Evolutionary conservation across 2,888 invertebrate species (phyloP), one percentile per base, ranked within the genome.

Genomic region (Slavum lentiscoides): DNA sequence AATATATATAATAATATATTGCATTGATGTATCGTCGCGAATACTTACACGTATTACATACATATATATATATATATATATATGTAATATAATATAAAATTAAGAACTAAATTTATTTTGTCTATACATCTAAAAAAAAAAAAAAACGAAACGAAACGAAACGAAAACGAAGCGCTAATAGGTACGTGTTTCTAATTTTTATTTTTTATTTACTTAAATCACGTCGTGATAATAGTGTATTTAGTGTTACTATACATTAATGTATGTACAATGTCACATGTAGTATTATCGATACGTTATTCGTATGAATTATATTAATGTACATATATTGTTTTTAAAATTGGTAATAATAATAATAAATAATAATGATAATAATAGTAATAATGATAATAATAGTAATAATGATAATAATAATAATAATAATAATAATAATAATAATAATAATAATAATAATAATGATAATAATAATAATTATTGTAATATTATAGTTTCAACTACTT

Each of bases 41-140:
- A 19, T 15, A 75, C 66, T 23, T 39, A 55, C 2, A 23, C 17
- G 15, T 58, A 58, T 39, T 8, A 11, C n/a, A n/a, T n/a, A n/a
- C n/a, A n/a, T n/a, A n/a, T n/a, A n/a, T n/a, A n/a, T n/a, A n/a
- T n/a, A n/a, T n/a, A n/a, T n/a, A n/a, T n/a, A n/a, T n/a, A n/a
- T n/a, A n/a, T n/a, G n/a, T n/a, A n/a, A n/a, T n/a, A 30, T 30
- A 30, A 30, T 30, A 30, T 30, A 30, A 30, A 30, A 58, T 67
- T 67, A 67, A 30, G 43, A 67, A 74, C 55, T 74, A 74, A 58
- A 58, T 58, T 67, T 43, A 75, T 64, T 21, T 43, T 66, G n/a
- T 30, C 19, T 59, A 67, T 67, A 67, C 19, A 59, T 19, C 58
- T 75, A 67, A 21, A 19, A 75, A 67, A 53, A 53, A 37, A 64